A percentile compares a stretch with the other conserved stretches of the same genome.
Conservation (phyloP, 2,888 invertebrate genomes). For the Arctia plantaginis region DNA sequence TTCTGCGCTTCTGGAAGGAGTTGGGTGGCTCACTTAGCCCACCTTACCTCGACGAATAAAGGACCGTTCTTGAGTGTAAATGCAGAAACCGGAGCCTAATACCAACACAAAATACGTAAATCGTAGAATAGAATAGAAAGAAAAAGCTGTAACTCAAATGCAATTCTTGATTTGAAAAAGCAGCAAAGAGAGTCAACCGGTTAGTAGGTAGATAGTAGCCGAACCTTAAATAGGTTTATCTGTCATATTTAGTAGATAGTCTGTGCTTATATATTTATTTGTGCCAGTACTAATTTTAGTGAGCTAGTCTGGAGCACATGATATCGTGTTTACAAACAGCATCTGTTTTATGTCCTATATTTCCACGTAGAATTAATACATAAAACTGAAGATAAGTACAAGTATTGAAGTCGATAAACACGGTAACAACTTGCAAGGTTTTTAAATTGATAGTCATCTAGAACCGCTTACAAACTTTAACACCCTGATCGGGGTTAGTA, state of each 20-base stretch:
- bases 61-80: neutral
- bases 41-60: neutral
- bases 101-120: no score
- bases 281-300: neutral
- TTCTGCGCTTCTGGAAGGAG: neutral
- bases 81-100: neutral
- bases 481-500: neutral
- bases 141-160: no score
- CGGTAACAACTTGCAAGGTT: neutral
- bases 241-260: neutral
- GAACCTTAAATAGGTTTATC: neutral
- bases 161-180: no score
- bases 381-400: slow-evolving; percentile 1
- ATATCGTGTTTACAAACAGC: neutral
- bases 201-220: neutral
- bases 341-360: neutral
- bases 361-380: neutral
- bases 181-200: no score
- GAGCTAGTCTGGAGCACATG: slow-evolving; percentile 2
- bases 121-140: no score
- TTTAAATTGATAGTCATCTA: neutral
- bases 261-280: neutral
- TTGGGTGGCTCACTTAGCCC: neutral
- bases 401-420: neutral
- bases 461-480: neutral